Base-by-base conservation (phyloP, 2,888 invertebrate species). In the Lymantria monacha region DNA sequence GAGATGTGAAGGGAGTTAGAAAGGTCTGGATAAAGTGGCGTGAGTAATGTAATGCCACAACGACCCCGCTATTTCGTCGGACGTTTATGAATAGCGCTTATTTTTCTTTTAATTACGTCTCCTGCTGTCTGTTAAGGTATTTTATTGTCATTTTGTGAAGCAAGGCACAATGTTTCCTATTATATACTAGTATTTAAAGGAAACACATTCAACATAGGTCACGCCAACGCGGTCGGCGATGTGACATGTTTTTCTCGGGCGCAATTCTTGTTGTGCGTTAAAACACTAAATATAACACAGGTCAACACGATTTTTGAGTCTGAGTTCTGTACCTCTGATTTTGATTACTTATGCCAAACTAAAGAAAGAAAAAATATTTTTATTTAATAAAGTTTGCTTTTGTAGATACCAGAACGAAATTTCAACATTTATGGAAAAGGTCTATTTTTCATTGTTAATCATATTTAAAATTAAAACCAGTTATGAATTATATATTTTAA, bases 61-160 rank as follows among this genome's bases (percentile, higher is more conserved):
- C 80, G 81, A 77, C 78, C 79, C 79, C 69, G 82, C 83, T 78
- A 83, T 88, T 81, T 74, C 76, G 69, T 65, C 63, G 68, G 91
- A 90, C 91, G 74, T 88, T 87, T 88, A 90, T 89, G 87, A 89
- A 90, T 90, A 82, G 85, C 78, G 74, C 82, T 86, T 90, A 88
- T 90, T 87, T 90, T 90, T 90, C 91, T 89, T 90, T 89, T 90
- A 90, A 90, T 90, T 90, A 90, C 82, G 81, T 66, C 73, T 68
- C 76, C 70, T 71, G 73, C 74, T 74, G 79, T 72, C 73, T 74
- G 78, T 73, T 75, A 79, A 75, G 76, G 74, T 74, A 70, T 76
- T 78, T 72, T 69, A 77, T 74, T 72, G 71, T 55, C 66, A 65
- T 59, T 62, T 54, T 56, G 63, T 54, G 55, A 63, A 51, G 48